phyloP scores from a whole-genome alignment of 2,888 invertebrate species.

The Coelopa pilipes region DNA sequence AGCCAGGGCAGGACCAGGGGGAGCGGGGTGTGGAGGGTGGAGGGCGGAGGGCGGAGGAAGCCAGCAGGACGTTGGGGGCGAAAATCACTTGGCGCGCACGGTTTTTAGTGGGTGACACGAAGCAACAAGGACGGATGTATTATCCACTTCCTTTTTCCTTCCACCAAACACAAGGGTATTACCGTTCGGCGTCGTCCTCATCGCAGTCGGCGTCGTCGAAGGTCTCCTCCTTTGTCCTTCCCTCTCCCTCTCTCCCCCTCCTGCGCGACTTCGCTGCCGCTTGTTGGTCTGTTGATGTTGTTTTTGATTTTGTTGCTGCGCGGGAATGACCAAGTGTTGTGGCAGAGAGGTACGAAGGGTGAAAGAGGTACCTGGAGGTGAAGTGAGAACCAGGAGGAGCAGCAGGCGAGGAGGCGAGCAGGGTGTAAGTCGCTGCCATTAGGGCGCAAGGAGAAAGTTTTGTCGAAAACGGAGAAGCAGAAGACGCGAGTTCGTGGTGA shows the following conservation, averaged over 20 bases:
- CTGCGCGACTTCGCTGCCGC: slow-evolving; percentile 5
- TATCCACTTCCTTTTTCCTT: slow-evolving; percentile 69
- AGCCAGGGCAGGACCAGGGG: slow-evolving; percentile 28
- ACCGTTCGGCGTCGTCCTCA: slow-evolving; percentile 64
- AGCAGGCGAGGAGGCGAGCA: too few relatives aligned
- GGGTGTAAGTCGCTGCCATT: too few relatives aligned
- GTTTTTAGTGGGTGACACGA: slow-evolving; percentile 67
- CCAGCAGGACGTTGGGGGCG: not conserved
- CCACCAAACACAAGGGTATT: slow-evolving; percentile 69
- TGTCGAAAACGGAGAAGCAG: too few relatives aligned
- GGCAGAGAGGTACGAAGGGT: too few relatives aligned
- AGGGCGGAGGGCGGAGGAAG: slow-evolving; percentile 30
- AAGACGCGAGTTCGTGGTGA: too few relatives aligned
- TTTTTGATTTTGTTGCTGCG: too few relatives aligned
- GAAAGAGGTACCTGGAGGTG: too few relatives aligned
- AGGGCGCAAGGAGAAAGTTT: too few relatives aligned
- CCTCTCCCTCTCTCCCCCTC: slow-evolving; percentile 15
- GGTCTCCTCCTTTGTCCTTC: slow-evolving; percentile 38
- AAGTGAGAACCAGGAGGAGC: too few relatives aligned
- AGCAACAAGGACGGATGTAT: slow-evolving; percentile 69
- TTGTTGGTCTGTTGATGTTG: not conserved
- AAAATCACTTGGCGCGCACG: slow-evolving; percentile 18
- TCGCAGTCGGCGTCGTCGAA: slow-evolving; percentile 45
- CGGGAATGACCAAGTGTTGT: too few relatives aligned
- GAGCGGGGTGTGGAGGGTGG: slow-evolving; percentile 25